Percentiles rank a stretch among this genome's conserved stretches.
Evolutionary conservation across 1,140 invertebrate genomes (phyloP).

Genomic region (Pseudoatta argentina): DNA sequence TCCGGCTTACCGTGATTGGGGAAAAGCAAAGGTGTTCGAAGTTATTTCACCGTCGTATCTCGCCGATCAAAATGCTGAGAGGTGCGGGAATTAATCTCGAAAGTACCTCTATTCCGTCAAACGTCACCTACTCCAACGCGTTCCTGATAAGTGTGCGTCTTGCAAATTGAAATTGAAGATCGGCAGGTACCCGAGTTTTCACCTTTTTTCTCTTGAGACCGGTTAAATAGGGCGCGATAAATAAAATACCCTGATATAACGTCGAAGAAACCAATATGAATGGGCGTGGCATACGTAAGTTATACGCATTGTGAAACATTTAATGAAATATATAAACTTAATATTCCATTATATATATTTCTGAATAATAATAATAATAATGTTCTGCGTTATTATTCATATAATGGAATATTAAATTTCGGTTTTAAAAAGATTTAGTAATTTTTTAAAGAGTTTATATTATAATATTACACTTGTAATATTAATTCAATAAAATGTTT

Average conservation of each 20-base stretch:
- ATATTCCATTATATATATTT: too few relatives aligned
- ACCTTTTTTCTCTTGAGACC: constrained; percentile 34
- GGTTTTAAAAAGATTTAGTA: background rate
- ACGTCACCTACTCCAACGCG: constrained; percentile 69
- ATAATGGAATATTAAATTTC: too few relatives aligned
- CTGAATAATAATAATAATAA: too few relatives aligned
- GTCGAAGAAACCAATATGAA: background rate
- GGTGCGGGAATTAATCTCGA: constrained; percentile 72
- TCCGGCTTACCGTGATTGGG: constrained; percentile 55
- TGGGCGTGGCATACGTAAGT: background rate
- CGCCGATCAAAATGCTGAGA: constrained; percentile 73
- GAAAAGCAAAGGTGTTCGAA: constrained; percentile 65
- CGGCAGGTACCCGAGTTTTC: constrained; percentile 16
- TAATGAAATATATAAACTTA: background rate
- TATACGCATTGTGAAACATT: background rate
- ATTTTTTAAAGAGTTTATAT: background rate
- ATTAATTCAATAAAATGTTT: background rate
- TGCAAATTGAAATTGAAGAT: constrained; percentile 75
- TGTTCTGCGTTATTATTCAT: background rate
- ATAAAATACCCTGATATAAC: constrained; percentile 29
- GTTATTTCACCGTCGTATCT: constrained; percentile 72
- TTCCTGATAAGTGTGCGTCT: constrained; percentile 70
- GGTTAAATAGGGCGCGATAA: constrained; percentile 49
- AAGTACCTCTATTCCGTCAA: constrained; percentile 72
- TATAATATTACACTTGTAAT: background rate